phyloP scores from a whole-genome alignment of 2,888 invertebrate species.

The Uropetala carovei region DNA sequence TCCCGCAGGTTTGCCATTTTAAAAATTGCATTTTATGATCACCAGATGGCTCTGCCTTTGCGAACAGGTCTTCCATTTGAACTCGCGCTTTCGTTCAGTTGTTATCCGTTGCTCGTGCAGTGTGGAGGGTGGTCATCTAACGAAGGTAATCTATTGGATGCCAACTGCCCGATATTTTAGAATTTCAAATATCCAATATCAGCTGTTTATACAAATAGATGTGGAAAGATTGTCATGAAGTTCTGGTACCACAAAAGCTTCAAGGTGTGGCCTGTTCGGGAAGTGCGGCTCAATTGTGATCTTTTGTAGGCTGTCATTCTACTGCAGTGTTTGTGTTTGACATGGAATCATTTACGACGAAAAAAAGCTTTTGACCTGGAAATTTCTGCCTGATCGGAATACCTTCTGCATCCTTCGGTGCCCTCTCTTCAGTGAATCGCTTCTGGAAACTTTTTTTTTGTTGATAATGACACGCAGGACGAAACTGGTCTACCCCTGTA shows the following conservation, averaged over 20 bases:
- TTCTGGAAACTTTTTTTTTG: neutral
- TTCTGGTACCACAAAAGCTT: conserved; percentile 7
- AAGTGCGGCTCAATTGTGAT: conserved; percentile 38
- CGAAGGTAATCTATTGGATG: neutral
- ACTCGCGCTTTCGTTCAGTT: conserved; percentile 9
- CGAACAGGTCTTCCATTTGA: conserved; percentile 22
- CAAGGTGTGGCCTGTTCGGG: conserved; percentile 13
- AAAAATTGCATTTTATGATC: neutral
- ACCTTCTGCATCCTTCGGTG: neutral
- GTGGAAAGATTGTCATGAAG: conserved; percentile 40
- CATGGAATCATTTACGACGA: conserved; percentile 36
- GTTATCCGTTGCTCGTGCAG: conserved; percentile 26
- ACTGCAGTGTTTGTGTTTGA: conserved; percentile 49
- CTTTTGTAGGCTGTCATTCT: neutral
- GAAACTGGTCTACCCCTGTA: conserved; percentile 77
- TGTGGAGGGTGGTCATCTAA: neutral
- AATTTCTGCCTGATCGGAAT: conserved; percentile 26
- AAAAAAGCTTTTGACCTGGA: conserved; percentile 14
- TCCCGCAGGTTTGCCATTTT: neutral
- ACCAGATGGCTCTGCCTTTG: conserved; percentile 18
- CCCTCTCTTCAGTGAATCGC: neutral
- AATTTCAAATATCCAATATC: neutral
- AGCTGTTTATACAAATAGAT: neutral
- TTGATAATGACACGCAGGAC: conserved; percentile 72
- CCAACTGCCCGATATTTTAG: conserved; percentile 8